These are phyloP conservation scores for Terebella lapidaria DNA, from an alignment of 2,888 invertebrate species.

Conservation along the genomic window DNA sequence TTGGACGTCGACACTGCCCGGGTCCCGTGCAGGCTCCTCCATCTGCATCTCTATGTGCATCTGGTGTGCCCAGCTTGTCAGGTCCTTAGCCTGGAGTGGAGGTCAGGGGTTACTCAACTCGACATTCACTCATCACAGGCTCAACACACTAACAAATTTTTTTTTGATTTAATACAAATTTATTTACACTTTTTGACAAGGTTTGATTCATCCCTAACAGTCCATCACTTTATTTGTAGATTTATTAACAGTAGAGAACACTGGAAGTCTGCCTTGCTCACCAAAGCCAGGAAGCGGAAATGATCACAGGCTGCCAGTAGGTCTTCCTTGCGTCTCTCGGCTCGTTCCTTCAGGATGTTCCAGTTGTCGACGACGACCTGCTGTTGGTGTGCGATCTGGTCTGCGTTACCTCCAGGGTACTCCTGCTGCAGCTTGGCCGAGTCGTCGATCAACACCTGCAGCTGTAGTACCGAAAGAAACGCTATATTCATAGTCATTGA, in stretches of 20 bases:
- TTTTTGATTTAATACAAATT: too few species aligned
- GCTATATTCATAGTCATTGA: too few species aligned
- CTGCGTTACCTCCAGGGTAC: conserved; percentile 88
- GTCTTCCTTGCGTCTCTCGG: conserved; percentile 73
- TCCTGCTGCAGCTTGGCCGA: conserved; percentile 75
- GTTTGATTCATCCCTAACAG: too few species aligned
- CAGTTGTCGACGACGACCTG: conserved; percentile 80
- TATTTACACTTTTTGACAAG: too few species aligned
- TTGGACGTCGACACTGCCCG: conserved; percentile 20
- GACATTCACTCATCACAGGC: neutral
- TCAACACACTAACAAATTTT: neutral
- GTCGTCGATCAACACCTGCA: conserved; percentile 82
- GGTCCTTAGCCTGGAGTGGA: conserved; percentile 74
- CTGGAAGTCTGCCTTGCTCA: too few species aligned
- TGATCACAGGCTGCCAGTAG: conserved; percentile 82
- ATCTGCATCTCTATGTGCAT: conserved; percentile 93
- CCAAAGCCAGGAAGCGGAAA: conserved; percentile 81
- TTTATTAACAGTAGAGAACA: too few species aligned
- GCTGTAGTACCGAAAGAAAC: too few species aligned
- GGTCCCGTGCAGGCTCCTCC: conserved; percentile 16
- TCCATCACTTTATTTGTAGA: too few species aligned
- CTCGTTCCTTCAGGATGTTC: conserved; percentile 75
- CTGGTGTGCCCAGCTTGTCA: conserved; percentile 98
- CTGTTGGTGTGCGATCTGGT: conserved; percentile 83
- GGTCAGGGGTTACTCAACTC: too few species aligned